A percentile compares a stretch with the other conserved stretches of the same genome.
phyloP scores from a whole-genome alignment of 2,888 invertebrate species.

The Ophion ellenae region DNA sequence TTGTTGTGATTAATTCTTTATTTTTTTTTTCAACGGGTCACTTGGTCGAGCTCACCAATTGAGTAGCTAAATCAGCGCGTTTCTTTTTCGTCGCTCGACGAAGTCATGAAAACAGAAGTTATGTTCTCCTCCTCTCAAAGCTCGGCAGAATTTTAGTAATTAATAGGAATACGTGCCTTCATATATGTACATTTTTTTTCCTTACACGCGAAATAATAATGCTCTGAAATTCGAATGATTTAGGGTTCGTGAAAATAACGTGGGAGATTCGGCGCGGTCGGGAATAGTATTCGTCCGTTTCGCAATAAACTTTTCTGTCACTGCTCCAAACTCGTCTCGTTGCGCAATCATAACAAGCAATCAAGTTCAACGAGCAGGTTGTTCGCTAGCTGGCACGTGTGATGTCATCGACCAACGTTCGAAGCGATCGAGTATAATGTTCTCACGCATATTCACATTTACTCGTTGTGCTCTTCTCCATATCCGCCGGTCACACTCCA shows the following conservation, averaged over 20 bases:
- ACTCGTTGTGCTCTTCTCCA: neutral
- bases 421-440: constrained; percentile 63
- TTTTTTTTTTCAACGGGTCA: neutral
- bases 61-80: neutral
- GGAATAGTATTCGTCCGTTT: constrained; percentile 66
- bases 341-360: constrained; percentile 65
- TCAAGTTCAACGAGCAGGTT: constrained; percentile 72
- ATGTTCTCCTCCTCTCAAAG: neutral
- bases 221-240: neutral
- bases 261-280: constrained; percentile 24
- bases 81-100: neutral
- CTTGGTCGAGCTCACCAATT: neutral
- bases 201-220: neutral
- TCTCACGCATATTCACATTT: constrained; percentile 2
- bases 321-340: constrained; percentile 65
- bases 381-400: constrained; percentile 59
- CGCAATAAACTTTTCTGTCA: constrained; percentile 68
- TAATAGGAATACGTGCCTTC: too few species aligned
- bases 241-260: constrained; percentile 28
- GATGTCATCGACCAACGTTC: constrained; percentile 71
- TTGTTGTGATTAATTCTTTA: neutral
- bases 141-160: neutral
- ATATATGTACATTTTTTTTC: neutral
- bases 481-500: neutral
- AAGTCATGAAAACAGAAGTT: neutral